These are phyloP conservation scores for Drosophila kikkawai DNA, from an alignment of 1,140 invertebrate species.

Conservation along the genomic window DNA sequence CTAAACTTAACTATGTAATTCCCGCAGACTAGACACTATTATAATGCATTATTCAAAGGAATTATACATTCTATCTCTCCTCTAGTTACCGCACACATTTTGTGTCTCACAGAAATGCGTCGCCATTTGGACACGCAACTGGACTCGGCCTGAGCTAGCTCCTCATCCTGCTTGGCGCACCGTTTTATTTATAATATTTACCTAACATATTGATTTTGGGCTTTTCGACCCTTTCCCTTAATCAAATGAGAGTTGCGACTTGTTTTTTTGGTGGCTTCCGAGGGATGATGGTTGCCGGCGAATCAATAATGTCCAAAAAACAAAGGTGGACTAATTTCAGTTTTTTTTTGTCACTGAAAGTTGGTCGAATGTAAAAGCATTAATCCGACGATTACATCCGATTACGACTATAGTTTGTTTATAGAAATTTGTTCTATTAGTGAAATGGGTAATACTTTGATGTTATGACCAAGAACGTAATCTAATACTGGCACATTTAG, in stretches of 20 bases:
- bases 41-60: conserved; percentile 36
- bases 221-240: background rate
- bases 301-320: conserved; percentile 36
- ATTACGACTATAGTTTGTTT: background rate
- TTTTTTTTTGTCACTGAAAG: conserved; percentile 12
- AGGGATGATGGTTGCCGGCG: conserved; percentile 13
- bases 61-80: conserved; percentile 10
- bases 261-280: background rate
- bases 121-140: conserved; percentile 44
- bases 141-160: background rate
- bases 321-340: conserved; percentile 1
- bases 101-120: conserved; percentile 32
- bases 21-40: conserved; percentile 15
- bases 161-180: background rate
- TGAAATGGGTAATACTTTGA: conserved; percentile 2
- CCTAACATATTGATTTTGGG: conserved; percentile 42
- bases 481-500: background rate
- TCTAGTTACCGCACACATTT: conserved; percentile 6
- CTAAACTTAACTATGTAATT: conserved; percentile 4
- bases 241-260: conserved; percentile 13
- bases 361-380: background rate
- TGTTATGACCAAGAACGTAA: background rate
- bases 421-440: background rate
- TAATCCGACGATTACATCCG: background rate
- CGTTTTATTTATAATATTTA: conserved; percentile 43